These are phyloP conservation scores for Leguminivora glycinivorella DNA, from an alignment of 1,140 invertebrate species.

Conservation along the genomic window DNA sequence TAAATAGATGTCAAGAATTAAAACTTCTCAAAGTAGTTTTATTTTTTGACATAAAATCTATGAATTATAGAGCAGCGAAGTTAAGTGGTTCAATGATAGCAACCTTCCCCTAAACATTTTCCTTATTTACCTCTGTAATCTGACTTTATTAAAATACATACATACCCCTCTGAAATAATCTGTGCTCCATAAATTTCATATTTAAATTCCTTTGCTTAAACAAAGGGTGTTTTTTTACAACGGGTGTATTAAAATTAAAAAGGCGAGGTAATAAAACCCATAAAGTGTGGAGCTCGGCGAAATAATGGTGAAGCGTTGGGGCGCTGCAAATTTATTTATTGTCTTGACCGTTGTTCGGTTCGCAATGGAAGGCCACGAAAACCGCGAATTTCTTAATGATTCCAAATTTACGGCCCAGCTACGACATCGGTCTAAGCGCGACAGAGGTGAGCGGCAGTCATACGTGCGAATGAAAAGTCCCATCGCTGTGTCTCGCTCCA, in stretches of 20 bases:
- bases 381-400: not conserved
- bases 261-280: constrained; percentile 19
- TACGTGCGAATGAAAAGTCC: no score
- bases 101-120: not conserved
- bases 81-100: not conserved
- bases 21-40: no score
- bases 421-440: no score
- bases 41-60: no score
- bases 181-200: constrained; percentile 6
- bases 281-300: constrained; percentile 20
- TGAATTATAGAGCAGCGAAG: no score
- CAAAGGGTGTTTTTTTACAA: not conserved
- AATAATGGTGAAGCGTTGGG: constrained; percentile 16
- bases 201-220: not conserved
- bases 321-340: constrained; percentile 14
- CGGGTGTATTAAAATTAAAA: constrained; percentile 4
- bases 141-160: not conserved
- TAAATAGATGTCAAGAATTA: no score
- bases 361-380: not conserved
- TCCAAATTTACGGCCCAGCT: no score
- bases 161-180: not conserved
- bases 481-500: no score
- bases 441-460: no score
- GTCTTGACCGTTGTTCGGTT: constrained; percentile 1
- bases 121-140: not conserved